Base-by-base conservation (phyloP, 1,140 invertebrate genomes). In the Drosophila asahinai region DNA sequence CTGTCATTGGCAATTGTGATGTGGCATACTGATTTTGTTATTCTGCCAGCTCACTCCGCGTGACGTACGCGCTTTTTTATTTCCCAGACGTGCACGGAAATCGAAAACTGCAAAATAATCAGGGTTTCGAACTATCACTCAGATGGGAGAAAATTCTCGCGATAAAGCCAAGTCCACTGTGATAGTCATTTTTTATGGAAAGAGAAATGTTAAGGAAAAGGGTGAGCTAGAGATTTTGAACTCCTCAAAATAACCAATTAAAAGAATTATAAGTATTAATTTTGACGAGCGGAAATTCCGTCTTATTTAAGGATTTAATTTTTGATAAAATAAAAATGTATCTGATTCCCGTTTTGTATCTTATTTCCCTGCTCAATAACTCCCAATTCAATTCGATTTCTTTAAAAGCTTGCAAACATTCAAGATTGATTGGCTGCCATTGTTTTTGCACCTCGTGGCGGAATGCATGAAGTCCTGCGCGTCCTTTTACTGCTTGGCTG, bases 1-100 rank as follows among this genome's bases (percentile, higher is more conserved):
- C 48, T 70, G 49, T 68, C 67, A 71, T 71, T 71, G 64, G 49
- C 67, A 60, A 51, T 73, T 73, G 38, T 30, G 67, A 42, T 71
- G 67, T n/a, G 38, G 51, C 63, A 71, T 55, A 54, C 67, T 60
- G 70, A 60, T 72, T 77, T 77, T 62, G 63, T 68, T 77, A 68
- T 77, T 77, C 58, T 42, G 33, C 49, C 19, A 55, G 30, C 19
- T 38, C 42, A 75, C 49, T 43, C 70, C 43, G 73, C 73, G 64
- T 77, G 75, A 77, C 74, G 74, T 66, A 77, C 62, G 43, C 62
- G 74, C 42, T 72, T 75, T 71, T 76, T 75, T 77, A 77, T 77
- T 66, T 70, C 74, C 15, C 57, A 77, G 55, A 78, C 75, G 64
- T 77, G 74, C 57, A 51, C 19, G 30, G 57, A 77, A 70, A 77